phyloP scores from a whole-genome alignment of 2,888 invertebrate genomes.

The Adela reaumurella region DNA sequence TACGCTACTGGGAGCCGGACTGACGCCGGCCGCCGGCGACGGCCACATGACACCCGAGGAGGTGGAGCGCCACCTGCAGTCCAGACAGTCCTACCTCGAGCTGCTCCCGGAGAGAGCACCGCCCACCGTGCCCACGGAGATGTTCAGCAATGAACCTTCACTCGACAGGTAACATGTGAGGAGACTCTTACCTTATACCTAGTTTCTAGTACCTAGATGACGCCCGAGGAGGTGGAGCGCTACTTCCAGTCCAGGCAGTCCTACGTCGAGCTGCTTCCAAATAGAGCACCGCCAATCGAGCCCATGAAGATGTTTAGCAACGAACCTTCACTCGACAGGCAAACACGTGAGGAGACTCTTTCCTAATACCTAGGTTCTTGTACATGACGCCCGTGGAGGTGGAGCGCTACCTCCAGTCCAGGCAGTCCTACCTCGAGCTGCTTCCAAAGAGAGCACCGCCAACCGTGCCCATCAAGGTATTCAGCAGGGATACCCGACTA shows the following conservation, averaged over 20 bases:
- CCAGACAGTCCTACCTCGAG: constrained; percentile 75
- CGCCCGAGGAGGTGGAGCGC: constrained; percentile 86
- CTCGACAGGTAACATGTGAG: constrained; percentile 77
- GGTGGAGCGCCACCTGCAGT: constrained; percentile 85
- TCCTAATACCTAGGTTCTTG: too few species aligned
- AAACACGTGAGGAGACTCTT: too few species aligned
- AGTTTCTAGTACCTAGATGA: too few species aligned
- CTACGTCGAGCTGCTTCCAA: constrained; percentile 75
- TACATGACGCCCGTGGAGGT: constrained; percentile 91
- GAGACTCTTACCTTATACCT: too few species aligned
- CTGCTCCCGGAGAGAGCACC: constrained; percentile 82
- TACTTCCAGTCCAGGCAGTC: constrained; percentile 83
- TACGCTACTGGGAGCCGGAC: constrained; percentile 45
- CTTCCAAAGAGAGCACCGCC: constrained; percentile 83
- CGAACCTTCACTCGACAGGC: too few species aligned
- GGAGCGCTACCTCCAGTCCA: constrained; percentile 82
- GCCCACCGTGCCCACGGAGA: constrained; percentile 86
- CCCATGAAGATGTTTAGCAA: constrained; percentile 92
- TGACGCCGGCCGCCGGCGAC: constrained; percentile 44
- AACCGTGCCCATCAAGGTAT: constrained; percentile 90
- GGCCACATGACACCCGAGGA: constrained; percentile 91
- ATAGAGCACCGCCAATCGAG: constrained; percentile 83
- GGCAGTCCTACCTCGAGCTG: constrained; percentile 75
- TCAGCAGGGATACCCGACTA: constrained; percentile 89
- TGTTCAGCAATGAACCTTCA: constrained; percentile 93